phyloP scores from a whole-genome alignment of 1,140 invertebrate species.

The Drosophila tropicalis region DNA sequence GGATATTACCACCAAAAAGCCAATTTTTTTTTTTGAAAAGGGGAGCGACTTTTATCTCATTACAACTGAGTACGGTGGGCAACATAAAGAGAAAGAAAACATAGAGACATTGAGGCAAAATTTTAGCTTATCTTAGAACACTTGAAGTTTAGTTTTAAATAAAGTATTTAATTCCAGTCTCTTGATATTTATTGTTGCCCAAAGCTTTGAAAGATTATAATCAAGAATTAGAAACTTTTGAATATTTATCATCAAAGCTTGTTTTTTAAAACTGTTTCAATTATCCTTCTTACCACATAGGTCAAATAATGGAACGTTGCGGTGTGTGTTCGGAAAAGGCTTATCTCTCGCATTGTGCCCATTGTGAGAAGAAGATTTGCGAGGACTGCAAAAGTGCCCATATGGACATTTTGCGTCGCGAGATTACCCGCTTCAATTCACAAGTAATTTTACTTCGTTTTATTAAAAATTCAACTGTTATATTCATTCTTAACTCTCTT shows the following conservation, averaged over 20 bases:
- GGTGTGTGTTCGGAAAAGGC: conserved; percentile 97
- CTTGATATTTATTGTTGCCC: no score
- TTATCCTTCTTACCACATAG: conserved; percentile 36
- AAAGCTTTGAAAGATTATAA: no score
- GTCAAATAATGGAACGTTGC: conserved; percentile 92
- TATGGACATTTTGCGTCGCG: conserved; percentile 96
- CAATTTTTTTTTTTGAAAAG: conserved; percentile 36
- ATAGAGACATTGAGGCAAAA: no score
- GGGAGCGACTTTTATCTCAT: conserved; percentile 2
- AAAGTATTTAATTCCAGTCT: no score
- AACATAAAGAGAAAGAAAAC: background rate
- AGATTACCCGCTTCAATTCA: conserved; percentile 96
- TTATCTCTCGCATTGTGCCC: conserved; percentile 93
- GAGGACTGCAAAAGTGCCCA: conserved; percentile 96
- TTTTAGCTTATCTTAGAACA: no score
- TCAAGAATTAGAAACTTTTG: no score
- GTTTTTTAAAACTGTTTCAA: no score
- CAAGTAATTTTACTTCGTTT: conserved; percentile 86
- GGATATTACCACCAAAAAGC: background rate
- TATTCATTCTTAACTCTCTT: no score
- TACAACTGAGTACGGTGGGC: background rate
- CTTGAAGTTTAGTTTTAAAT: no score
- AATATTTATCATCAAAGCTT: no score
- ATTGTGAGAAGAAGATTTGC: conserved; percentile 97
- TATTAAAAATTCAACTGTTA: no score